Evolutionary conservation across 2,888 invertebrate species (phyloP).

Genomic region (Pseudolycoriella hygida): DNA sequence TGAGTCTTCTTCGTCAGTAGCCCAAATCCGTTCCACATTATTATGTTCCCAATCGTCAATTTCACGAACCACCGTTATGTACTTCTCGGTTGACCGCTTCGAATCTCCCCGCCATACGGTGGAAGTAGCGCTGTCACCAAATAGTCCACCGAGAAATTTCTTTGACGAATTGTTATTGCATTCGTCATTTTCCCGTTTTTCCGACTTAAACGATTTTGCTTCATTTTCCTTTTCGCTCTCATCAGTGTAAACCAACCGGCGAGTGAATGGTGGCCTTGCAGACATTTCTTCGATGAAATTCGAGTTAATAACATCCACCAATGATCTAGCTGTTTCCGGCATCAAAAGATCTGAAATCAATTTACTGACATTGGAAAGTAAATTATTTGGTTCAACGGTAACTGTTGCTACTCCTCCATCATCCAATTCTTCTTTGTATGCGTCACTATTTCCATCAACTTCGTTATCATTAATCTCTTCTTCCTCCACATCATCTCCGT

Average conservation of each 20-base stretch:
- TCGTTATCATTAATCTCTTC: constrained; percentile 7
- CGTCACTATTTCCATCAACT: constrained; percentile 8
- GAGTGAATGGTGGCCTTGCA: too few species aligned
- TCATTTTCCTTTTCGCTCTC: neutral
- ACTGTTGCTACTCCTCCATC: constrained; percentile 8
- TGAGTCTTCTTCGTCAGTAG: neutral
- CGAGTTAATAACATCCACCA: constrained; percentile 12
- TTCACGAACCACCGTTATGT: neutral
- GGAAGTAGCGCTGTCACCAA: neutral
- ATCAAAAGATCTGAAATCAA: constrained; percentile 20
- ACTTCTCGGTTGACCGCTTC: neutral
- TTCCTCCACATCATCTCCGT: constrained; percentile 8
- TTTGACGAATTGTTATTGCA: neutral
- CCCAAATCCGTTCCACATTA: neutral
- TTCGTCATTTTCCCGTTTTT: neutral
- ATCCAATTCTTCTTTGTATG: neutral
- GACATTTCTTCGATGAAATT: constrained; percentile 9
- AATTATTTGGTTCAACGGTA: constrained; percentile 10
- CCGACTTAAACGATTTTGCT: neutral
- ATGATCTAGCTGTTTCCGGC: constrained; percentile 17
- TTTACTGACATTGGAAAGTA: constrained; percentile 19
- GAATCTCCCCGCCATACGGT: neutral
- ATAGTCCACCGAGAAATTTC: neutral
- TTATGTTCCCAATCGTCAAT: neutral
- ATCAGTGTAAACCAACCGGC: too few species aligned